A percentile compares a stretch with the other conserved stretches of the same genome.
Evolutionary conservation across 2,113 vertebrate species (phyloP).

Genomic region (Nyctibius bracteatus): DNA sequence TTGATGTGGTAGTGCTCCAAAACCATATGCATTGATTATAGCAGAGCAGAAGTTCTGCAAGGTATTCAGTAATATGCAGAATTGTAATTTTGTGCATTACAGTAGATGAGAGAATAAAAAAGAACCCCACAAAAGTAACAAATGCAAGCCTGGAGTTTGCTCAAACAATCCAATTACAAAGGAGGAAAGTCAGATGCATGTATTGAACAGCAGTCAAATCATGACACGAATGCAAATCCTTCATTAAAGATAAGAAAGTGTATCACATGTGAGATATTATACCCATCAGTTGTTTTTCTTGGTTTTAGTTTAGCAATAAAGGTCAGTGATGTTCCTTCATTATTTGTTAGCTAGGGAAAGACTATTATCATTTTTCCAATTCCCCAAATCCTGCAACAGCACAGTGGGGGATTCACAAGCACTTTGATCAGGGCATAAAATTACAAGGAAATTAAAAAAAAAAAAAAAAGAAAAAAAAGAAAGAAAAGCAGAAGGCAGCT

Average conservation of each 20-base stretch:
- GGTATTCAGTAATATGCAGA: not conserved
- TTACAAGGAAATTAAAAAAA: not conserved
- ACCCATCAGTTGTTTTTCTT: not conserved
- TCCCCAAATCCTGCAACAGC: not conserved
- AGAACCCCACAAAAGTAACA: fast-evolving
- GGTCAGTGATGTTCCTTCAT: not conserved
- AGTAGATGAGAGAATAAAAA: not conserved
- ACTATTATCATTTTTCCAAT: not conserved
- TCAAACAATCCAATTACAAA: not conserved
- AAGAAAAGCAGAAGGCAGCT: not conserved
- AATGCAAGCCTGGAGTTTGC: not conserved
- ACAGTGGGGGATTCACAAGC: not conserved
- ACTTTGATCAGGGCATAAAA: not conserved
- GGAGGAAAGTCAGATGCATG: not conserved
- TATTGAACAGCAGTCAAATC: not conserved
- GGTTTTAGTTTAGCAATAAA: not conserved
- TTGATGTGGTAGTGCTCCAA: not conserved
- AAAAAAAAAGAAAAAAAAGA: not conserved
- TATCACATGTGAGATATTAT: not conserved
- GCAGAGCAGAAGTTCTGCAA: not conserved
- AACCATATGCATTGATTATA: not conserved
- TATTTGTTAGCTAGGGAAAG: not conserved
- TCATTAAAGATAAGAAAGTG: not conserved
- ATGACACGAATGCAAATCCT: not conserved
- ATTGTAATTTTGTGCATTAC: not conserved